phyloP scores from a whole-genome alignment of 92 coral and sea anemone genomes.

The Porites lobata region DNA sequence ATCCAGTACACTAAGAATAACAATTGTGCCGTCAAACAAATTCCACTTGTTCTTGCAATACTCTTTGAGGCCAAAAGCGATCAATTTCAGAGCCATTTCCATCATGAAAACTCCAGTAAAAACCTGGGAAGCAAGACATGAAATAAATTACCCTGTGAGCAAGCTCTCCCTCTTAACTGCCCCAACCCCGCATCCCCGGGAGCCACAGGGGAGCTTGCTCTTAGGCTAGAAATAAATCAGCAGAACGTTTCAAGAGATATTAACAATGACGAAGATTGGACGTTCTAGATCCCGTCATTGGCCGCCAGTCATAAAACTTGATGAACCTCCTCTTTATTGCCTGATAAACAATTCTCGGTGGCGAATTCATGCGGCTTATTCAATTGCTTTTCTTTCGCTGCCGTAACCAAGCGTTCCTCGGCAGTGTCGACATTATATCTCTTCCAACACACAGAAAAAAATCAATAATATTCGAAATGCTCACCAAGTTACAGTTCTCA shows the following conservation, averaged over 20 bases:
- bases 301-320: too few species aligned
- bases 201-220: too few species aligned
- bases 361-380: too few species aligned
- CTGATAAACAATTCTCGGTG: too few species aligned
- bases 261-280: too few species aligned
- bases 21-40: conserved; percentile 95
- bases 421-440: neutral
- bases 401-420: neutral
- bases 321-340: too few species aligned
- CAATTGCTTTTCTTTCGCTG: too few species aligned
- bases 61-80: conserved; percentile 86
- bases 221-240: too few species aligned
- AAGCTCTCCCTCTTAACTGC: too few species aligned
- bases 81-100: conserved; percentile 93
- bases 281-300: too few species aligned
- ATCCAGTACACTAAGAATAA: conserved; percentile 89
- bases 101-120: conserved; percentile 94
- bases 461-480: conserved; percentile 7
- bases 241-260: too few species aligned
- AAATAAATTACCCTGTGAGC: neutral
- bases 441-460: neutral
- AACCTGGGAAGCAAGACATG: conserved; percentile 46
- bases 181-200: too few species aligned
- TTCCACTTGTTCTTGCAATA: conserved; percentile 95
- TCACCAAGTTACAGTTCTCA: conserved; percentile 88